phyloP scores from a whole-genome alignment of 2,113 vertebrate genomes.

The Percopsis transmontana region DNA sequence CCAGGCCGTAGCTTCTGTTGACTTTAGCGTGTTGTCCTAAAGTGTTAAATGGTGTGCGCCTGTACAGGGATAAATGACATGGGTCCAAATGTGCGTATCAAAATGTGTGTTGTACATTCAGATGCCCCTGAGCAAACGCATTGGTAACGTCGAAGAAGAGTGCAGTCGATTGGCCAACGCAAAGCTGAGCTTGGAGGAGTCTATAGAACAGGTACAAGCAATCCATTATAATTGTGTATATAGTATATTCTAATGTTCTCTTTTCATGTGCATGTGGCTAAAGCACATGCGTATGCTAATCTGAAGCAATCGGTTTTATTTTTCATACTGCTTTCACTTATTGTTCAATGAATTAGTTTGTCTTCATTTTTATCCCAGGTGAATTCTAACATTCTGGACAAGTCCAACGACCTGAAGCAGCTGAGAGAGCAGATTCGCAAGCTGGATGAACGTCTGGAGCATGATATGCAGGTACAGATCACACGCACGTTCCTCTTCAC shows the following conservation, averaged over 20 bases:
- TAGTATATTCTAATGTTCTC: too few relatives aligned
- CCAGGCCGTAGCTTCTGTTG: too few relatives aligned
- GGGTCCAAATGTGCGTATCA: too few relatives aligned
- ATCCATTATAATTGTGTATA: not conserved
- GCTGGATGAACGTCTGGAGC: slow-evolving; percentile 72
- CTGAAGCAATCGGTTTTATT: not conserved
- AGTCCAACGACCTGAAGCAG: slow-evolving; percentile 75
- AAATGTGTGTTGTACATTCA: slow-evolving; percentile 33
- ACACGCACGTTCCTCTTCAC: not conserved
- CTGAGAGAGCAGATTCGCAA: slow-evolving; percentile 77
- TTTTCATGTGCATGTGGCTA: too few relatives aligned
- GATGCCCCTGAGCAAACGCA: slow-evolving; percentile 74
- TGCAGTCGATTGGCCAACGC: slow-evolving; percentile 64
- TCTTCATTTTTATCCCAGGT: slow-evolving; percentile 53
- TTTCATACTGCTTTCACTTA: not conserved
- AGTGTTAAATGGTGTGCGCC: too few relatives aligned
- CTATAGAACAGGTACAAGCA: slow-evolving; percentile 72
- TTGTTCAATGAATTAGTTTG: not conserved
- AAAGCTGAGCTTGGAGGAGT: slow-evolving; percentile 73
- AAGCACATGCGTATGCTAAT: too few relatives aligned
- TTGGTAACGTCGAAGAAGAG: slow-evolving; percentile 77
- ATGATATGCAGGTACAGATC: slow-evolving; percentile 67
- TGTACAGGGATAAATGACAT: too few relatives aligned
- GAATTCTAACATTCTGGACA: slow-evolving; percentile 74
- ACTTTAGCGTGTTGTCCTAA: too few relatives aligned